Percentiles rank a stretch among this genome's conserved stretches.
Evolutionary conservation across 2,888 invertebrate species (phyloP).

Genomic region (Eurois occulta): DNA sequence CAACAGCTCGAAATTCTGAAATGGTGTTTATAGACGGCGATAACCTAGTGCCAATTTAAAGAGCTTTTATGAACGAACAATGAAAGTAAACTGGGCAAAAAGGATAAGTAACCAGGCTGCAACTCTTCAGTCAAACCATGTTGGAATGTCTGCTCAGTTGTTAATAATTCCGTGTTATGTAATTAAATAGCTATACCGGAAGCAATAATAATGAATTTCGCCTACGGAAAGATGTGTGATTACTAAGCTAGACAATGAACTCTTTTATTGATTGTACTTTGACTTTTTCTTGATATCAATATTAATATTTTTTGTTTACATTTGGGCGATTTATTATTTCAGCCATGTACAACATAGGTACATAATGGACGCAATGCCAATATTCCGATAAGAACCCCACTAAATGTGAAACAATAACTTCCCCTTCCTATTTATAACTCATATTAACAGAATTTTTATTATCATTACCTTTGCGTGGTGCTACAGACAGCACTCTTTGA

Average conservation of each 20-base stretch:
- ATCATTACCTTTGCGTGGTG: not conserved
- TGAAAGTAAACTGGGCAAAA: not conserved
- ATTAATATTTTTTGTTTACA: not conserved
- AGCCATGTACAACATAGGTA: not conserved
- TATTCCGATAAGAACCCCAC: not conserved
- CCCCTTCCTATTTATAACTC: not conserved
- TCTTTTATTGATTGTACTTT: no score
- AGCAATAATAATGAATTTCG: no score
- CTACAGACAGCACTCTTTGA: no score
- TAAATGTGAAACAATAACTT: not conserved
- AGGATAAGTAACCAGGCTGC: not conserved
- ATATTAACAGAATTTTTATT: not conserved
- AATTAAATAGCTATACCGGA: not conserved
- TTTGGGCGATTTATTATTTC: not conserved
- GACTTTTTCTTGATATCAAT: not conserved
- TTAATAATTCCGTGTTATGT: not conserved
- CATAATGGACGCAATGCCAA: not conserved
- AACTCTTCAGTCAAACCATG: not conserved
- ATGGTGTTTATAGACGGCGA: constrained; percentile 1
- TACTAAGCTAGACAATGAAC: no score
- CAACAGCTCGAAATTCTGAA: constrained; percentile 13
- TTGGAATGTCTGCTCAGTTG: not conserved
- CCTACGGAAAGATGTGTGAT: no score
- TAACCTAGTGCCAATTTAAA: not conserved
- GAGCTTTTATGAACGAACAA: constrained; percentile 8